phyloP scores from a whole-genome alignment of 1,140 invertebrate species.

The Oryctes rhinoceros region DNA sequence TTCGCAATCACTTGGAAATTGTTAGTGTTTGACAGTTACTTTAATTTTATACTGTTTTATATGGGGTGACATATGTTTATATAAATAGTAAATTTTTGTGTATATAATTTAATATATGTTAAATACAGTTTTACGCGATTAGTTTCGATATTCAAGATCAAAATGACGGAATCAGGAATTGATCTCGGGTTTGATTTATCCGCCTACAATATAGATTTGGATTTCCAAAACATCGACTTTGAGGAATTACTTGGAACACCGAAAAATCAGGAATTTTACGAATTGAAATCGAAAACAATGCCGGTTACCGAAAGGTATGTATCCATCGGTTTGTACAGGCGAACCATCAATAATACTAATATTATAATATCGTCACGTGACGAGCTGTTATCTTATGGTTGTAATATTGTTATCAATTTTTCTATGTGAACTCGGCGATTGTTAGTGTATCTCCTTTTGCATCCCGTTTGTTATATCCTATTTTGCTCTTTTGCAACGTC shows the following conservation, averaged over 20 bases:
- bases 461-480: background rate
- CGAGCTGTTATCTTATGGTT: constrained; percentile 11
- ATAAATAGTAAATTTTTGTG: constrained; percentile 14
- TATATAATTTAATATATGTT: constrained; percentile 26
- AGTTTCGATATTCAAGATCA: background rate
- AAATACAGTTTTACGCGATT: background rate
- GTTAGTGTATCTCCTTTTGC: background rate
- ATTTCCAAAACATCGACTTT: constrained; percentile 66
- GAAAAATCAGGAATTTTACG: constrained; percentile 74
- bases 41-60: constrained; percentile 10
- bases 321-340: background rate
- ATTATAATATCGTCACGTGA: constrained; percentile 18
- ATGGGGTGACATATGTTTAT: constrained; percentile 39
- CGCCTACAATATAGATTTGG: constrained; percentile 66
- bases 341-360: background rate
- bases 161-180: constrained; percentile 71
- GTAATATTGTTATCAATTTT: constrained; percentile 24
- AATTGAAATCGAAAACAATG: constrained; percentile 71
- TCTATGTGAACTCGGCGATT: background rate
- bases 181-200: constrained; percentile 77
- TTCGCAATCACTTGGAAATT: constrained; percentile 2
- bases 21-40: constrained; percentile 25
- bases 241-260: constrained; percentile 64
- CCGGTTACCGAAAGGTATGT: constrained; percentile 71
- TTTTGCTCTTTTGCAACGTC: background rate